phyloP scores from a whole-genome alignment of 2,888 invertebrate species.

The Microctonus aethiopoides region DNA sequence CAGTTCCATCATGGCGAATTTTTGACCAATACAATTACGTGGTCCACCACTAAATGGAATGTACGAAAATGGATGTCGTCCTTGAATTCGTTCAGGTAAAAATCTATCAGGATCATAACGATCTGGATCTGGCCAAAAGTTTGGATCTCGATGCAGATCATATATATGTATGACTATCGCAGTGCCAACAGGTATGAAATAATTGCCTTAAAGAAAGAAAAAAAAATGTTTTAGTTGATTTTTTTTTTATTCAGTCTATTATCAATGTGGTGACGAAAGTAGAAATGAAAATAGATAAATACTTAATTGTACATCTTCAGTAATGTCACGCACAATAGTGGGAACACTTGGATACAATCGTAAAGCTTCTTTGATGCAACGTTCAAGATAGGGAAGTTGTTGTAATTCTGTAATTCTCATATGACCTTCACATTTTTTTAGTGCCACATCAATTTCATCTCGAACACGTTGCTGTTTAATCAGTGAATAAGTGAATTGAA shows the following conservation, averaged over 20 bases:
- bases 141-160: slow-evolving; percentile 61
- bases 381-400: slow-evolving; percentile 76
- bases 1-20: slow-evolving; percentile 67
- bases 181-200: slow-evolving; percentile 69
- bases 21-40: slow-evolving; percentile 54
- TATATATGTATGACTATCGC: slow-evolving; percentile 71
- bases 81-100: slow-evolving; percentile 49
- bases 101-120: slow-evolving; percentile 55
- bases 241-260: no score
- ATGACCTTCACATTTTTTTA: slow-evolving; percentile 68
- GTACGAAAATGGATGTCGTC: slow-evolving; percentile 48
- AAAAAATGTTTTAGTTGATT: neutral
- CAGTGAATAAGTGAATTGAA: no score
- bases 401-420: slow-evolving; percentile 71
- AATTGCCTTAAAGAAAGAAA: slow-evolving; percentile 62
- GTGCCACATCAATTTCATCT: slow-evolving; percentile 59
- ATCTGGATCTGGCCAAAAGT: slow-evolving; percentile 50
- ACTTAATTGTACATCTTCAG: slow-evolving; percentile 67
- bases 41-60: slow-evolving; percentile 52
- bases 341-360: slow-evolving; percentile 77
- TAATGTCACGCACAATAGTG: slow-evolving; percentile 71
- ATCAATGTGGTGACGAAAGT: no score
- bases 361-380: slow-evolving; percentile 76
- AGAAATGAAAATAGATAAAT: slow-evolving; percentile 8
- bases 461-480: slow-evolving; percentile 37